Base-by-base conservation (phyloP, 2,113 vertebrate species). In the Pelobates fuscus region DNA sequence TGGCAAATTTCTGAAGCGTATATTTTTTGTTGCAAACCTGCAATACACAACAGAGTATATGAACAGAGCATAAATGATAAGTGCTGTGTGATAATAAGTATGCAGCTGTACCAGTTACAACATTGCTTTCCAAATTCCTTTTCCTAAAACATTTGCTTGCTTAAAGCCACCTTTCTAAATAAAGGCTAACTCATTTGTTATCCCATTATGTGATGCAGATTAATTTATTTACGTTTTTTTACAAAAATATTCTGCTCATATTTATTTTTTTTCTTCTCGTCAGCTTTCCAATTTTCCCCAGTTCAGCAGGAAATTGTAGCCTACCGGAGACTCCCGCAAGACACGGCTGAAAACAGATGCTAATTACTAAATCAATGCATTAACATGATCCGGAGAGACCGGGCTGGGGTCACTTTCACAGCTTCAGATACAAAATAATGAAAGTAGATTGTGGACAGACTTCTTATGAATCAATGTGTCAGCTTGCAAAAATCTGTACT, bases 341-440 rank as follows among this genome's bases (percentile, higher is more conserved):
- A 76, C 72, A 76, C 25, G 21, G 26, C 64, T 60, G 64, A 67
- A 76, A 76, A 76, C 64, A 67, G 72, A 76, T 67, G 72, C 72
- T 76, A 76, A 76, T 76, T 76, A 76, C 72, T 76, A 76, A 76
- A 76, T 76, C 72, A 77, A 77, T 77, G 57, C 64, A 67, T 77
- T 67, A 77, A 77, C 55, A 60, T 76, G 72, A 76, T 77, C 73
- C 73, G 29, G 73, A 49, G 73, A 61, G 73, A 77, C 64, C n/a
- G 1, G 65, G 41, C 54, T 77, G 10, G 65, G 73, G 73, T 77
- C 73, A 77, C 72, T 75, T 75, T 75, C 73, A 77, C 57, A 68
- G 64, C 73, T 77, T 55, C 57, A 52, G 29, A 68, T 77, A 77
- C 65, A 68, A 32, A 68, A 68, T 67, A 77, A 77, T 77, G 64